Evolutionary conservation across 2,113 vertebrate genomes (phyloP), one percentile per base, ranked within the genome.

Genomic region (Shinisaurus crocodilurus): DNA sequence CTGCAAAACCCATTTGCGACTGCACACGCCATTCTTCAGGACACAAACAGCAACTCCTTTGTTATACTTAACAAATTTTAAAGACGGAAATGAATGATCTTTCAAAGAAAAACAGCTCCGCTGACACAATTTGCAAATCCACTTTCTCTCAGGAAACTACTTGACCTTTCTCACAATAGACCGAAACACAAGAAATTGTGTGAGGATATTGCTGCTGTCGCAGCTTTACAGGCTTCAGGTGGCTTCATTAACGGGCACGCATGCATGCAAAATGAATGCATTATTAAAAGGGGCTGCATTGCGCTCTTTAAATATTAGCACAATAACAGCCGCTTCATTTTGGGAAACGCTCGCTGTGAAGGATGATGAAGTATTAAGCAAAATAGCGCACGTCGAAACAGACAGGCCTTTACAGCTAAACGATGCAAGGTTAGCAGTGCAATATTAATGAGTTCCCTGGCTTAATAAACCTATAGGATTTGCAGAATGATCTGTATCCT

Each of bases 91-190:
- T 94, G 86, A 94, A 75, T 86, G 94, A 95, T 87, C 93, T 94
- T n/a, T 67, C 60, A 90, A 92, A 90, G 83, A 92, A 95, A n/a
- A 93, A 94, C n/a, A 87, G 77, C 67, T 92, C 86, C 83, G 27
- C 88, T 93, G 88, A 87, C 82, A 93, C 89, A 91, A 95, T 94
- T 95, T 95, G 86, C 69, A 93, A 60, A 90, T 90, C 82, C 82
- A 92, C 50, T 95, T 94, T 96, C 90, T 94, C 95, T 95, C 88
- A 89, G 85, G 85, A 90, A 96, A 94, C 23, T 79, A 93, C 92
- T 93, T 95, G 91, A 96, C 82, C 91, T 94, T 95, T 96, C 88
- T 27, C 90, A 94, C 92, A 89, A 90, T 67, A 89, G 76, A 93
- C 85, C 87, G 45, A 93, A 92, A 93, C 6, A 83, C 83, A 89